These are phyloP conservation scores for Tachina lurida DNA, from an alignment of 2,888 invertebrate species.

Conservation along the genomic window DNA sequence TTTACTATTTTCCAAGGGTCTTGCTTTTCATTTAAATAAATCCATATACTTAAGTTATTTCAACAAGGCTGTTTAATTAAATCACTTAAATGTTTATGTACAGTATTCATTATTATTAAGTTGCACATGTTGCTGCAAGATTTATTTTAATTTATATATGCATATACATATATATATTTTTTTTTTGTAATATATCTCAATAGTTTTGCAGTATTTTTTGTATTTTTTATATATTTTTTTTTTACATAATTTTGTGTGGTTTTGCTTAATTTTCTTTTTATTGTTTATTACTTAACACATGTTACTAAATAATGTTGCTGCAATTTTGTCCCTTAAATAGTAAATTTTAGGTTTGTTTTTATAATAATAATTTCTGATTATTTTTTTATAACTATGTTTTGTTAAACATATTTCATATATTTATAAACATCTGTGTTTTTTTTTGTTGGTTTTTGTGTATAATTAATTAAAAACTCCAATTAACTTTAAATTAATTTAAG, in stretches of 20 bases:
- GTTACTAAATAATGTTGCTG: slow-evolving; percentile 60
- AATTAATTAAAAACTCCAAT: slow-evolving; percentile 61
- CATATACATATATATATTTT: too few species aligned
- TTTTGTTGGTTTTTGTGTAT: slow-evolving; percentile 26
- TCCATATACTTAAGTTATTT: too few species aligned
- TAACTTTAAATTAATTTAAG: slow-evolving; percentile 43
- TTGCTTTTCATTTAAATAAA: too few species aligned
- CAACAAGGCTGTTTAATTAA: background rate
- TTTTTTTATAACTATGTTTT: slow-evolving; percentile 38
- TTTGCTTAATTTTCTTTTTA: slow-evolving; percentile 21
- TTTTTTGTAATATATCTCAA: slow-evolving; percentile 35
- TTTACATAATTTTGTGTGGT: background rate
- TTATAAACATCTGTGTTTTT: slow-evolving; percentile 34
- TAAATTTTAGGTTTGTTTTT: slow-evolving; percentile 31
- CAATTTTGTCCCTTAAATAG: slow-evolving; percentile 49
- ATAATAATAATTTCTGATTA: slow-evolving; percentile 43
- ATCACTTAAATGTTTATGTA: slow-evolving; percentile 33
- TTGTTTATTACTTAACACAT: slow-evolving; percentile 38
- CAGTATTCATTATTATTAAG: slow-evolving; percentile 33
- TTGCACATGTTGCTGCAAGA: slow-evolving; percentile 55
- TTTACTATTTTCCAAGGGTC: too few species aligned
- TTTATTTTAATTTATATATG: slow-evolving; percentile 3
- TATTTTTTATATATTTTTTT: slow-evolving; percentile 24
- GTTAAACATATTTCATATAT: slow-evolving; percentile 56
- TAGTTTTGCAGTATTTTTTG: slow-evolving; percentile 47